A percentile compares a stretch with the other conserved stretches of the same genome.
Conservation (phyloP, 2,113 vertebrate species). For the Leptobrachium ailaonicum region DNA sequence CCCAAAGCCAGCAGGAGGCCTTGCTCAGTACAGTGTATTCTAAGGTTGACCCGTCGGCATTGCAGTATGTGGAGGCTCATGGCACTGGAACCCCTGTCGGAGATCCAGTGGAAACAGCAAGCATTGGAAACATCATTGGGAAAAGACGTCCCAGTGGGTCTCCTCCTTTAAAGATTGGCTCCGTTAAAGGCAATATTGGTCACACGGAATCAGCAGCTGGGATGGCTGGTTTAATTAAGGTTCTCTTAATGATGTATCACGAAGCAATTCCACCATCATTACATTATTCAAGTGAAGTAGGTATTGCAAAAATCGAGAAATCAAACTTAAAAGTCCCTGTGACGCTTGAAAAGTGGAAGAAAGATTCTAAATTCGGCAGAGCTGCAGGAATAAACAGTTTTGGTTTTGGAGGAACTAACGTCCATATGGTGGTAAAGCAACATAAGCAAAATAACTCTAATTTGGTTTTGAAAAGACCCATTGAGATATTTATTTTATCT, state of each 20-base stretch:
- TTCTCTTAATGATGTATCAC: slow-evolving; percentile 85
- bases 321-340: slow-evolving; percentile 71
- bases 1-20: slow-evolving; percentile 71
- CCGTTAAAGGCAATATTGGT: slow-evolving; percentile 82
- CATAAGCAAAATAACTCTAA: slow-evolving; percentile 54
- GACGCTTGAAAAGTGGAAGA: slow-evolving; percentile 70
- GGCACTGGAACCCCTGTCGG: slow-evolving; percentile 77
- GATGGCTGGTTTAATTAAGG: slow-evolving; percentile 85
- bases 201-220: slow-evolving; percentile 83
- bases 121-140: slow-evolving; percentile 67
- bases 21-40: slow-evolving; percentile 72
- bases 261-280: slow-evolving; percentile 79
- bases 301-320: slow-evolving; percentile 69
- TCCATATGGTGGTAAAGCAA: slow-evolving; percentile 75
- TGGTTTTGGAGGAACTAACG: slow-evolving; percentile 86
- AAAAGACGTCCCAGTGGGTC: slow-evolving; percentile 59
- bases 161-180: slow-evolving; percentile 66
- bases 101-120: slow-evolving; percentile 71
- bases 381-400: slow-evolving; percentile 83
- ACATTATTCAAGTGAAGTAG: slow-evolving; percentile 72
- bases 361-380: slow-evolving; percentile 59
- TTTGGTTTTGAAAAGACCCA: slow-evolving; percentile 50
- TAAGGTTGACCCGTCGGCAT: slow-evolving; percentile 58
- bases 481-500: slow-evolving; percentile 73
- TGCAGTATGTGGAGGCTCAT: slow-evolving; percentile 80